phyloP scores from a whole-genome alignment of 2,797 vertebrate genomes.

The Gymnodraco acuticeps region DNA sequence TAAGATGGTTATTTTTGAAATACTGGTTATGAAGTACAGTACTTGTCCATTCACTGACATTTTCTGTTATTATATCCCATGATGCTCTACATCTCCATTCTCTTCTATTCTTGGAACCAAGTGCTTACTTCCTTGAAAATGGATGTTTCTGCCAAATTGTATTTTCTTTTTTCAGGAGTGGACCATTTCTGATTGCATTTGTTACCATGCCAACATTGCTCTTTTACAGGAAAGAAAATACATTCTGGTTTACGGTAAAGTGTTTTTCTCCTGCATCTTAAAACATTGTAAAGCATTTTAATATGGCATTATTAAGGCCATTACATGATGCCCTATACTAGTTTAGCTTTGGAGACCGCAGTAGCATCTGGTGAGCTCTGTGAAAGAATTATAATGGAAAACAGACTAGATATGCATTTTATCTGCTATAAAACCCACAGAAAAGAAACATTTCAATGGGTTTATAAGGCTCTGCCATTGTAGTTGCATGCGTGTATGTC shows the following conservation, averaged over 20 bases:
- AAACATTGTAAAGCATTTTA: neutral
- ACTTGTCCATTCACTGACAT: neutral
- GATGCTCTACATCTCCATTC: slow-evolving; percentile 1
- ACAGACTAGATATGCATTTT: neutral
- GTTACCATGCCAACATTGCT: slow-evolving; percentile 43
- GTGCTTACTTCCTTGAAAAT: slow-evolving; percentile 43
- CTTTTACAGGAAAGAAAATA: slow-evolving; percentile 6
- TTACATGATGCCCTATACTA: neutral
- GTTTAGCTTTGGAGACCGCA: neutral
- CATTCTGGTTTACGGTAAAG: neutral
- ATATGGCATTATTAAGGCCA: neutral
- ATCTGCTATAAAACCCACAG: neutral
- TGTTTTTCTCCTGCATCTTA: slow-evolving; percentile 19
- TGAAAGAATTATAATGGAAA: neutral
- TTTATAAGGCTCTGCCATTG: slow-evolving; percentile 25
- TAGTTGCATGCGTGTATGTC: slow-evolving; percentile 14
- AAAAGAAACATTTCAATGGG: neutral
- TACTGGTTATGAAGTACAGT: neutral
- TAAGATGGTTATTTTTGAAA: neutral
- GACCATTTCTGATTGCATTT: slow-evolving; percentile 22
- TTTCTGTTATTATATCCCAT: slow-evolving; percentile 33
- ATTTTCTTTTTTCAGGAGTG: neutral
- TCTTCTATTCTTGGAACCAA: slow-evolving; percentile 27
- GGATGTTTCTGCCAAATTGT: slow-evolving; percentile 14
- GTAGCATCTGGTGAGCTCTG: neutral